Conservation (phyloP, 2,888 invertebrate genomes). For the Apotomis betuletana region DNA sequence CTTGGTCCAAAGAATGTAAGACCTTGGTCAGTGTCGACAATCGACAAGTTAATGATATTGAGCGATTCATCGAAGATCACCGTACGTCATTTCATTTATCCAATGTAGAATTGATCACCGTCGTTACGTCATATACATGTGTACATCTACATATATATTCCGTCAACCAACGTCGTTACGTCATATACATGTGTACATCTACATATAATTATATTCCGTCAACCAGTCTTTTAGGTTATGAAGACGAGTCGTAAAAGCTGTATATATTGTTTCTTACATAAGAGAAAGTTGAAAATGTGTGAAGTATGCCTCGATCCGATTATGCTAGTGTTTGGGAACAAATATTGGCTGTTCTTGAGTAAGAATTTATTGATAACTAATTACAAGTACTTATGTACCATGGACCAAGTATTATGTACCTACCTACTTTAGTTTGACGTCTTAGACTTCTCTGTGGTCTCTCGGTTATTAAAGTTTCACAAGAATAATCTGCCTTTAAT, state of each 20-base stretch:
- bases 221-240: constrained; percentile 18
- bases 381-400: too few relatives aligned
- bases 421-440: too few relatives aligned
- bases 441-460: too few relatives aligned
- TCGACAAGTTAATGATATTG: too few relatives aligned
- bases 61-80: neutral
- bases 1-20: too few relatives aligned
- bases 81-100: neutral
- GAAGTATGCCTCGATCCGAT: constrained; percentile 3
- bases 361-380: neutral
- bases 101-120: neutral
- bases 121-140: neutral
- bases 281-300: constrained; percentile 22
- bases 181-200: neutral
- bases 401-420: too few relatives aligned
- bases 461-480: too few relatives aligned
- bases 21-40: too few relatives aligned
- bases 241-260: neutral
- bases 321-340: constrained; percentile 6
- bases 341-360: constrained; percentile 10
- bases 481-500: too few relatives aligned
- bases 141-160: neutral
- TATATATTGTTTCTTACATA: neutral
- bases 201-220: neutral
- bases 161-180: neutral